Percentiles rank a stretch among this genome's conserved stretches.
Evolutionary conservation across 2,888 invertebrate species (phyloP).

Genomic region (Pterobdella sp.): DNA sequence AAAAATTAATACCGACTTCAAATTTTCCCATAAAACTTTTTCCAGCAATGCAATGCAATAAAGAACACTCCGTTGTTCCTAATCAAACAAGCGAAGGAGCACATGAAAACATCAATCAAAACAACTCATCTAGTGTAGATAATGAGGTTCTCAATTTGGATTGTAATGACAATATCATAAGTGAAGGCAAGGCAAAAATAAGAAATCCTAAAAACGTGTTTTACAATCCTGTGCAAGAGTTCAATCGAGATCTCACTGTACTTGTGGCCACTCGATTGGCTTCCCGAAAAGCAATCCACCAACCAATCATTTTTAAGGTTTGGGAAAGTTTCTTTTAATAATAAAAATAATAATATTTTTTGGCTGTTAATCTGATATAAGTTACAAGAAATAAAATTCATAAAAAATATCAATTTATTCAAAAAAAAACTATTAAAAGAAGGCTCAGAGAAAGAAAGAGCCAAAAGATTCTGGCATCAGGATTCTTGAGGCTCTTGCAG

Average conservation of each 20-base stretch:
- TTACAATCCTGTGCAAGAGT: slow-evolving; percentile 88
- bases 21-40: too few species aligned
- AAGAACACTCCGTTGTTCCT: too few species aligned
- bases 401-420: too few species aligned
- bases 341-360: not conserved
- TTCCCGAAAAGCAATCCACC: slow-evolving; percentile 32
- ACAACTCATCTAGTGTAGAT: too few species aligned
- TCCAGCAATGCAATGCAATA: too few species aligned
- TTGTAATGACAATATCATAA: slow-evolving; percentile 10
- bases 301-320: not conserved
- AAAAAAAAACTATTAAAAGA: slow-evolving; percentile 23
- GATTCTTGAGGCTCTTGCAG: slow-evolving; percentile 86
- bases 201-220: slow-evolving; percentile 68
- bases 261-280: slow-evolving; percentile 46
- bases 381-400: too few species aligned
- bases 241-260: slow-evolving; percentile 79
- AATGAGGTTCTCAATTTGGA: not conserved
- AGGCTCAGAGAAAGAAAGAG: slow-evolving; percentile 16
- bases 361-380: not conserved
- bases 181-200: slow-evolving; percentile 73
- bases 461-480: slow-evolving; percentile 42
- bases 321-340: not conserved
- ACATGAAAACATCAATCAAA: too few species aligned
- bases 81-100: too few species aligned
- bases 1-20: too few species aligned